Conservation (phyloP, 2,113 vertebrate species). For the Heliornis fulica region DNA sequence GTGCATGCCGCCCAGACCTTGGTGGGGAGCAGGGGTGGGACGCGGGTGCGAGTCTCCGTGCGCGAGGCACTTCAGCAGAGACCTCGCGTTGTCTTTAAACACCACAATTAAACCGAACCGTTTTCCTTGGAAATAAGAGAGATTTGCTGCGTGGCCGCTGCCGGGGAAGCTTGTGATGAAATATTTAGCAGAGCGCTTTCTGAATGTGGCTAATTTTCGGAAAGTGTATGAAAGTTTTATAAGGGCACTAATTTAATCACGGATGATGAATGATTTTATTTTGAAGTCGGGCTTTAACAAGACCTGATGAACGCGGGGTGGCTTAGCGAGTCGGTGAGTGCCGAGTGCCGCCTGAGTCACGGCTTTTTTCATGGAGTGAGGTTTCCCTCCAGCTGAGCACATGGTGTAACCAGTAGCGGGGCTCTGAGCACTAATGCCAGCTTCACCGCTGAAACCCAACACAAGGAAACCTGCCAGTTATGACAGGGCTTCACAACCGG, state of each 20-base stretch:
- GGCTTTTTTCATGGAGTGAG: not conserved
- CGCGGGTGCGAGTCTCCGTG: fast-evolving
- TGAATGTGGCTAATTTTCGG: constrained; percentile 11
- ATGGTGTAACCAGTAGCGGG: not conserved
- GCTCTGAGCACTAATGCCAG: not conserved
- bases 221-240: constrained; percentile 44
- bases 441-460: not conserved
- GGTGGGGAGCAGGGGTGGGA: not conserved
- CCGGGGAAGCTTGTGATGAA: constrained; percentile 35
- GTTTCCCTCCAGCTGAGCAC: not conserved
- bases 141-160: not conserved
- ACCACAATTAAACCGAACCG: not conserved
- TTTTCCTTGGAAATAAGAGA: not conserved
- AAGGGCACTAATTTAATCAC: constrained; percentile 31
- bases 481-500: not conserved
- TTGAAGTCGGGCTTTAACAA: not conserved
- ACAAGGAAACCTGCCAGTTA: not conserved
- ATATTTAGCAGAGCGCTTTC: constrained; percentile 5
- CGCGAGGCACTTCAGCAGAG: not conserved
- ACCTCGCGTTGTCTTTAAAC: not conserved
- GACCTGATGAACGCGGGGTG: not conserved
- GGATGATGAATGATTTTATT: constrained; percentile 8
- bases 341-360: not conserved
- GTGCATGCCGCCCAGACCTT: not conserved
- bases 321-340: not conserved